phyloP scores from a whole-genome alignment of 2,888 invertebrate genomes.

The Lasioglossum morio region DNA sequence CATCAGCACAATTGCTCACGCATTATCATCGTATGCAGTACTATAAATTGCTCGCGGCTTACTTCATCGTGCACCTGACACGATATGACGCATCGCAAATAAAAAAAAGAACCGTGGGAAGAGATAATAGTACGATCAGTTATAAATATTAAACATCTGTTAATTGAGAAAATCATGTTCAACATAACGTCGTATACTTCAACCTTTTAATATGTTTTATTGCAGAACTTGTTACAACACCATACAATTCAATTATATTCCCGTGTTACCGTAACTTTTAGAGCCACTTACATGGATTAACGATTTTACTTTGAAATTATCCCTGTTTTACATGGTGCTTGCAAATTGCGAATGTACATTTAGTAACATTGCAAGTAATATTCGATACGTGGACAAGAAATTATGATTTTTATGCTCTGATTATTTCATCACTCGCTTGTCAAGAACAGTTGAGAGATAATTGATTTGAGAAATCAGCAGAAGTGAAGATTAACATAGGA shows the following conservation, averaged over 20 bases:
- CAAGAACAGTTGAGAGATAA: too few species aligned
- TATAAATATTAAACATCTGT: not conserved
- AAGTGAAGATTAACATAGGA: too few species aligned
- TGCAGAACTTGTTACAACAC: not conserved
- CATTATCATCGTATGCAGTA: not conserved
- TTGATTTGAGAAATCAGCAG: too few species aligned
- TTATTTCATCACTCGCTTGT: too few species aligned
- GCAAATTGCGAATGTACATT: too few species aligned
- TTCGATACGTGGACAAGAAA: too few species aligned
- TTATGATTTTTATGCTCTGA: too few species aligned
- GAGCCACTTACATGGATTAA: not conserved
- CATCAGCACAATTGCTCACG: slow-evolving; percentile 7
- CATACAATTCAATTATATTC: not conserved
- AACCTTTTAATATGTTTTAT: not conserved
- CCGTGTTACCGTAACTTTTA: not conserved
- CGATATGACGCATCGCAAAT: not conserved
- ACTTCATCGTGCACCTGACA: not conserved
- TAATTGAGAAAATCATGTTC: not conserved
- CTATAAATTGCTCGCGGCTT: not conserved
- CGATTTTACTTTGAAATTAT: not conserved
- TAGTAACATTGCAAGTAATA: too few species aligned
- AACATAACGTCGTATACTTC: not conserved
- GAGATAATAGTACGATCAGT: not conserved
- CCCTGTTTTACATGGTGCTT: not conserved
- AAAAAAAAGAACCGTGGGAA: not conserved